phyloP scores from a whole-genome alignment of 2,113 vertebrate genomes.

The Platycercus adscitus region DNA sequence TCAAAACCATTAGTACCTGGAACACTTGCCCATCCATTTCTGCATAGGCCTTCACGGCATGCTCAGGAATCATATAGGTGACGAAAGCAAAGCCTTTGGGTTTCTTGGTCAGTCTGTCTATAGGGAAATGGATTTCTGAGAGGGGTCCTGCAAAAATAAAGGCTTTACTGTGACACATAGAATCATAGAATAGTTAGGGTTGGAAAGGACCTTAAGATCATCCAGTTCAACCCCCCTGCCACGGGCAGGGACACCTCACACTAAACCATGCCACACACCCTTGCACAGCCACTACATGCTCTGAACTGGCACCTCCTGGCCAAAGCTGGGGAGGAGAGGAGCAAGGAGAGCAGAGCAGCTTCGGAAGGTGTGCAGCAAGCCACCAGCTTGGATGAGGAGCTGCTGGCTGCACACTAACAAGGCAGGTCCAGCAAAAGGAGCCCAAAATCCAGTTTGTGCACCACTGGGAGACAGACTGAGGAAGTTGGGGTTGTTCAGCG shows the following conservation, averaged over 20 bases:
- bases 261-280: not conserved
- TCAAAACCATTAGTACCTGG: slow-evolving; percentile 80
- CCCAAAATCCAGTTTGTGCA: not conserved
- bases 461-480: not conserved
- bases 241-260: no score
- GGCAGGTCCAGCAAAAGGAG: not conserved
- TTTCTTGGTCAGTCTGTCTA: slow-evolving; percentile 90
- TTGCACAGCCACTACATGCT: rapidly evolving
- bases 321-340: not conserved
- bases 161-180: not conserved
- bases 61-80: slow-evolving; percentile 94
- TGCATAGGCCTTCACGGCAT: slow-evolving; percentile 86
- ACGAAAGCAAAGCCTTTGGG: slow-evolving; percentile 96
- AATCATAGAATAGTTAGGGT: no score
- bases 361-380: not conserved
- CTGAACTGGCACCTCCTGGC: not conserved
- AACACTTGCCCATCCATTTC: slow-evolving; percentile 92
- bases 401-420: not conserved
- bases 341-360: not conserved
- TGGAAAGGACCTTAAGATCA: no score
- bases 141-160: slow-evolving; percentile 81
- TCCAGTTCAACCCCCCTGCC: no score
- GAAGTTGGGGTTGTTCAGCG: not conserved
- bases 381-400: not conserved
- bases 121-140: slow-evolving; percentile 90